phyloP scores from a whole-genome alignment of 2,888 invertebrate genomes.

The Drosophila stalkeri region DNA sequence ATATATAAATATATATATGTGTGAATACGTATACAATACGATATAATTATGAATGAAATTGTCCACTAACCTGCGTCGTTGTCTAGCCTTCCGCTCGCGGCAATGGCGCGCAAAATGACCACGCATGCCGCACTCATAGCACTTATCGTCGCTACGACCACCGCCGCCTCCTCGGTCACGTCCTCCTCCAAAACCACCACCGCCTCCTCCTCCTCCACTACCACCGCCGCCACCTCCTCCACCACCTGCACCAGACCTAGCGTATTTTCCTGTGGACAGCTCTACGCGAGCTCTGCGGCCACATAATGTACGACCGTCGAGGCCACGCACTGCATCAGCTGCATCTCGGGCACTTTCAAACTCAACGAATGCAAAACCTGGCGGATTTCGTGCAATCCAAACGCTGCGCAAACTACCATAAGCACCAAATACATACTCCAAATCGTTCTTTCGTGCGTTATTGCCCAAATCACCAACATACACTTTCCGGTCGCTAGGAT shows the following conservation, averaged over 20 bases:
- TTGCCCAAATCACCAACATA: slow-evolving; percentile 98
- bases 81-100: slow-evolving; percentile 87
- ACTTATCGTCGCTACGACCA: slow-evolving; percentile 90
- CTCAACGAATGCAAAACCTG: slow-evolving; percentile 97
- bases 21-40: slow-evolving; percentile 35
- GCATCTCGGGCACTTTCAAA: slow-evolving; percentile 96
- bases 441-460: slow-evolving; percentile 95
- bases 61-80: slow-evolving; percentile 86
- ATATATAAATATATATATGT: slow-evolving; percentile 28
- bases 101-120: slow-evolving; percentile 98
- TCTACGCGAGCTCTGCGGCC: slow-evolving; percentile 96
- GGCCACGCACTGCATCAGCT: slow-evolving; percentile 92
- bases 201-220: slow-evolving; percentile 61
- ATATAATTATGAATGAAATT: slow-evolving; percentile 60
- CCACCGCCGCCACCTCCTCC: slow-evolving; percentile 86
- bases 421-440: slow-evolving; percentile 96
- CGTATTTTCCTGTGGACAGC: slow-evolving; percentile 93
- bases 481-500: slow-evolving; percentile 94
- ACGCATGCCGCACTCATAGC: slow-evolving; percentile 97
- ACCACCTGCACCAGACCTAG: slow-evolving; percentile 82
- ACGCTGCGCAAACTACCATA: slow-evolving; percentile 97
- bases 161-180: slow-evolving; percentile 72
- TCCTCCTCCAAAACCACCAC: slow-evolving; percentile 88
- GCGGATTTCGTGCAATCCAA: slow-evolving; percentile 97
- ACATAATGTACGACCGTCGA: slow-evolving; percentile 93